Percentiles rank a stretch among this genome's conserved stretches.
phyloP scores from a whole-genome alignment of 2,888 invertebrate genomes.

The Cantharis flavilabris region DNA sequence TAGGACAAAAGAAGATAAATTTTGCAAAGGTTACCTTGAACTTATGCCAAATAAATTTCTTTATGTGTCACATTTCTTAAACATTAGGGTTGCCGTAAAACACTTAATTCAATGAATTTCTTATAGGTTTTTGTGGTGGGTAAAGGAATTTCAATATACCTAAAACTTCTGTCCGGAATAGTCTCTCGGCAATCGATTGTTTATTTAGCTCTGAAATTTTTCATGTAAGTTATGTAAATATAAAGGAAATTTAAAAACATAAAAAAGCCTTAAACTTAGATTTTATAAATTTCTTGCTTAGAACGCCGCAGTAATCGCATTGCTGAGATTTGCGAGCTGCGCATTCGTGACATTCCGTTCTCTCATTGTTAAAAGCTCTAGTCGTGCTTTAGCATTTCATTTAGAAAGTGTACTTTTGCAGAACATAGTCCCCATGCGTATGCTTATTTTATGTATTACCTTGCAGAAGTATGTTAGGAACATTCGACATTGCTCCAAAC shows the following conservation, averaged over 20 bases:
- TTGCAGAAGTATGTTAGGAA: neutral
- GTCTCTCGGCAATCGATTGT: neutral
- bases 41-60: neutral
- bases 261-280: neutral
- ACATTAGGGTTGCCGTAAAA: neutral
- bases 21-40: neutral
- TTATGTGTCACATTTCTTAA: neutral
- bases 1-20: neutral
- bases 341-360: constrained; percentile 32
- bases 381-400: constrained; percentile 28
- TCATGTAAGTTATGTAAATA: neutral
- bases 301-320: constrained; percentile 35
- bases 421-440: constrained; percentile 25
- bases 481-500: constrained; percentile 1
- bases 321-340: constrained; percentile 36
- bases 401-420: constrained; percentile 27
- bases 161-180: neutral
- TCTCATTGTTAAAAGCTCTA: constrained; percentile 25
- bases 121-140: neutral
- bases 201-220: neutral
- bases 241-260: neutral
- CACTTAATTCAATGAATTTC: neutral
- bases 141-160: neutral
- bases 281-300: constrained; percentile 19
- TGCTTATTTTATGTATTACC: constrained; percentile 15